phyloP scores from a whole-genome alignment of 2,888 invertebrate species.

The Hypomecis atomaria region DNA sequence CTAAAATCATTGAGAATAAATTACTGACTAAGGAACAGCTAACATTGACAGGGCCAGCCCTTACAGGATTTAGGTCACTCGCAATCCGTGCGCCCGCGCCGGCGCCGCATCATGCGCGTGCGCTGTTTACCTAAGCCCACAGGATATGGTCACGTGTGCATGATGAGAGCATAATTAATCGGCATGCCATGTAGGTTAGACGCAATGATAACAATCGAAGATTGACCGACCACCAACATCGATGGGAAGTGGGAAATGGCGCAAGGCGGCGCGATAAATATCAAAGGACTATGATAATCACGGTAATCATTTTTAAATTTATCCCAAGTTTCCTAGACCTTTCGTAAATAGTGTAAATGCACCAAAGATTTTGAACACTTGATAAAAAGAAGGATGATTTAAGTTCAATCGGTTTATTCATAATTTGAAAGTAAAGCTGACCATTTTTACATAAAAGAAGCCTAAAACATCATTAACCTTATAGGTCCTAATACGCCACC shows the following conservation, averaged over 20 bases:
- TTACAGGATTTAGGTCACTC: constrained; percentile 64
- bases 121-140: constrained; percentile 58
- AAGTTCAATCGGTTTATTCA: too few species aligned
- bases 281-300: constrained; percentile 13
- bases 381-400: too few species aligned
- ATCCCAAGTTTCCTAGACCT: not conserved
- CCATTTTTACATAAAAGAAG: not conserved
- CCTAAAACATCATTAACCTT: constrained; percentile 31
- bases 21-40: not conserved
- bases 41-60: constrained; percentile 29
- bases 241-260: constrained; percentile 25
- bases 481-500: constrained; percentile 43
- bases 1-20: constrained; percentile 7
- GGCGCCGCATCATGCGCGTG: constrained; percentile 69
- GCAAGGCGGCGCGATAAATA: constrained; percentile 13
- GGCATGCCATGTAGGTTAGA: constrained; percentile 29
- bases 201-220: constrained; percentile 31
- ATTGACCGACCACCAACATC: constrained; percentile 26
- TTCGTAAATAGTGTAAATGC: too few species aligned
- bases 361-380: too few species aligned
- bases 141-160: constrained; percentile 45
- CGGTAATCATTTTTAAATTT: not conserved
- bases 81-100: constrained; percentile 67
- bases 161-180: constrained; percentile 41
- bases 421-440: too few species aligned